Evolutionary conservation across 2,113 vertebrate genomes (phyloP).

Genomic region (Elachura formosa): DNA sequence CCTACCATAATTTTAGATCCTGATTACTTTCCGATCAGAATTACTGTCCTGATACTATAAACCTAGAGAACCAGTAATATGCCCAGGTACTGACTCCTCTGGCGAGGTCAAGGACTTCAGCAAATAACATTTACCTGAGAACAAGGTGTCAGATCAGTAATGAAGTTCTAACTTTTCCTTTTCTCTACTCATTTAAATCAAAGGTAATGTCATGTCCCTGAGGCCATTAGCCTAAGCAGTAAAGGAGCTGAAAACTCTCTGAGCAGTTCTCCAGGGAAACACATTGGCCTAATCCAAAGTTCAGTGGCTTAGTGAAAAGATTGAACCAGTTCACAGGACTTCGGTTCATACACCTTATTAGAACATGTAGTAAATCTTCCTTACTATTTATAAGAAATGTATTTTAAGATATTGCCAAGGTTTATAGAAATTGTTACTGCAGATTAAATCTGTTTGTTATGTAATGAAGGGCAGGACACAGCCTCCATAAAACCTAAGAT

Average conservation of each 20-base stretch:
- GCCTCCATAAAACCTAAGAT: background rate
- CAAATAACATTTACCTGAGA: background rate
- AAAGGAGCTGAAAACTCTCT: background rate
- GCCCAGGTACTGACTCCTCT: background rate
- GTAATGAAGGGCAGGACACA: background rate
- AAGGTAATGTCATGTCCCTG: background rate
- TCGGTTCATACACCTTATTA: background rate
- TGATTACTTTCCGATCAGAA: background rate
- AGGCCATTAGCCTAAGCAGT: background rate
- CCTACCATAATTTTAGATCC: background rate
- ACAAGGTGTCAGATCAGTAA: background rate
- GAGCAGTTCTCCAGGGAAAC: background rate
- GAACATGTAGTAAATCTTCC: background rate
- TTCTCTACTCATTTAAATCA: background rate
- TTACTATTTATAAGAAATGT: background rate
- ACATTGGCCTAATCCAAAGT: background rate
- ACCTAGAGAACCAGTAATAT: background rate
- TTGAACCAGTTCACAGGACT: background rate
- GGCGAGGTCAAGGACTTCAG: background rate
- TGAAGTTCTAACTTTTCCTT: background rate
- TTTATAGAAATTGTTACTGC: background rate
- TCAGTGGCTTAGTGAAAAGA: background rate
- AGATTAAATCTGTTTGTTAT: background rate
- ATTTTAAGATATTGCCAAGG: background rate
- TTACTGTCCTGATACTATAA: background rate